These are phyloP conservation scores for Bombus impatiens DNA, from an alignment of 1,140 invertebrate genomes.

Conservation along the genomic window DNA sequence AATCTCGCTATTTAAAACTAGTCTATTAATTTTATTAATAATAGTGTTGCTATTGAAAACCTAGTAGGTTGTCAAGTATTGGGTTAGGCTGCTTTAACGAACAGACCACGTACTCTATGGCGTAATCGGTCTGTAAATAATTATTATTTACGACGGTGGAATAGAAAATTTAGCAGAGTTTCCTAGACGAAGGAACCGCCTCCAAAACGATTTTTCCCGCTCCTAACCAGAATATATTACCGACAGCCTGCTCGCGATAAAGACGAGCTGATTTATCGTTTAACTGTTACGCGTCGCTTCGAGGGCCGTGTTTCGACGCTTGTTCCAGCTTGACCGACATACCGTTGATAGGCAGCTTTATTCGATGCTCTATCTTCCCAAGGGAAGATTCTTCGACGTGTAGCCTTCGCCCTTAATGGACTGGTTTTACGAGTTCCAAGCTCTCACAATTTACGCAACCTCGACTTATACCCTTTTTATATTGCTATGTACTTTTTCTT, in stretches of 20 bases:
- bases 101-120: not conserved
- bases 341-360: conserved; percentile 39
- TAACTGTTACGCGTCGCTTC: conserved; percentile 25
- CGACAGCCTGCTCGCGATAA: conserved; percentile 26
- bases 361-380: conserved; percentile 23
- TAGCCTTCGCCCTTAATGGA: conserved; percentile 4
- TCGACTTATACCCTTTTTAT: no score
- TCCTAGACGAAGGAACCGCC: conserved; percentile 27
- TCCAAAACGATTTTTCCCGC: conserved; percentile 9
- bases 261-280: conserved; percentile 49
- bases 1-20: no score
- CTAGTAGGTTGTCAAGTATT: not conserved
- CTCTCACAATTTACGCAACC: not conserved
- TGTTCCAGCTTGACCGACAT: conserved; percentile 37
- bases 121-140: conserved; percentile 1
- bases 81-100: not conserved
- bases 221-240: conserved; percentile 32
- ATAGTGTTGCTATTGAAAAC: not conserved
- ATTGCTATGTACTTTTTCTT: no score
- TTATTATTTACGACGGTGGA: conserved; percentile 44
- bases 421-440: not conserved
- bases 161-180: conserved; percentile 40
- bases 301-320: conserved; percentile 3
- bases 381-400: not conserved
- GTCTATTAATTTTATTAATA: no score